phyloP scores from a whole-genome alignment of 2,888 invertebrate species.

The Drosophila kuntzei region DNA sequence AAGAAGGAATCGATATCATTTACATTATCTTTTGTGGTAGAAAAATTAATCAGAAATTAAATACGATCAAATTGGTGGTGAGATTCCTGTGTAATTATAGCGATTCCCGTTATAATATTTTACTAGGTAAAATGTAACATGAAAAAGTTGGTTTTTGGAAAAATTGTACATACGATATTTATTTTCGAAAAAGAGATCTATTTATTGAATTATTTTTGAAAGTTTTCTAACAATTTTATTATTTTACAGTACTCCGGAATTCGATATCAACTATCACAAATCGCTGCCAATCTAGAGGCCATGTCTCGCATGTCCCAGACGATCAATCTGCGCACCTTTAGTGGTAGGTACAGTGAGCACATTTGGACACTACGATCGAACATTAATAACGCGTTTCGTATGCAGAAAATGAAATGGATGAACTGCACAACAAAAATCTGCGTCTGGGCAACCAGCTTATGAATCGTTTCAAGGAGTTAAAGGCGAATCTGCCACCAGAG shows the following conservation, averaged over 20 bases:
- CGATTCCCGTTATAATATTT: too few species aligned
- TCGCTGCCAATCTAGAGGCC: slow-evolving; percentile 82
- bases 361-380: not conserved
- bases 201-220: not conserved
- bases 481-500: slow-evolving; percentile 76
- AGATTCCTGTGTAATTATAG: too few species aligned
- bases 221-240: not conserved
- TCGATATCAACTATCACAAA: slow-evolving; percentile 80
- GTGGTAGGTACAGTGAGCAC: slow-evolving; percentile 70
- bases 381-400: not conserved
- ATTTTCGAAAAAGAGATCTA: too few species aligned
- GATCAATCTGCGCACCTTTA: slow-evolving; percentile 83
- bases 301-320: slow-evolving; percentile 85
- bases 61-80: too few species aligned
- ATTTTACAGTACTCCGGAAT: slow-evolving; percentile 83
- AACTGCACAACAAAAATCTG: slow-evolving; percentile 83
- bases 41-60: too few species aligned
- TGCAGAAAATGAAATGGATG: slow-evolving; percentile 84
- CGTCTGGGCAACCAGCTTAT: slow-evolving; percentile 84
- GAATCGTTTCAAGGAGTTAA: slow-evolving; percentile 83
- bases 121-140: too few species aligned
- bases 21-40: too few species aligned
- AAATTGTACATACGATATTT: too few species aligned
- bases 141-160: too few species aligned
- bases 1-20: too few species aligned